phyloP scores from a whole-genome alignment of 2,113 vertebrate species.

The Xenopus laevis region DNA sequence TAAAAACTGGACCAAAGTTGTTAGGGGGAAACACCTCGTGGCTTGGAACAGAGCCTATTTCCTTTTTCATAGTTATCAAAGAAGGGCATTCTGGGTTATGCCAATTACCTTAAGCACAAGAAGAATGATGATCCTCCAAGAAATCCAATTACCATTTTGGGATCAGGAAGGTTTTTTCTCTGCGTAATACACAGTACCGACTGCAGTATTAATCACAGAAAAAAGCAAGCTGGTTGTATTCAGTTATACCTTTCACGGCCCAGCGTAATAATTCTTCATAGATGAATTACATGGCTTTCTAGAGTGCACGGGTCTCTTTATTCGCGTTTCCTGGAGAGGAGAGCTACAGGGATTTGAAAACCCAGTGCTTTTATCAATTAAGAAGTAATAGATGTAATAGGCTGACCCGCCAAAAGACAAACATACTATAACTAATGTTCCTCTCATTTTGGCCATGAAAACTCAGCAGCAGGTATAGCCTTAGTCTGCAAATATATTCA shows the following conservation, averaged over 20 bases:
- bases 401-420: neutral
- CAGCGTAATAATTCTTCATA: neutral
- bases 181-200: neutral
- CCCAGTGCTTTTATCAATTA: neutral
- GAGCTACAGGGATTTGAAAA: neutral
- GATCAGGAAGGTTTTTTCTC: conserved; percentile 3
- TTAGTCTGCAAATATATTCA: neutral
- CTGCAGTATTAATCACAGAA: conserved; percentile 1
- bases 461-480: neutral
- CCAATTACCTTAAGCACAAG: conserved; percentile 1
- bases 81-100: conserved; percentile 3
- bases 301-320: neutral
- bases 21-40: neutral
- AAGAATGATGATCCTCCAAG: neutral
- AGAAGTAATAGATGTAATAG: neutral
- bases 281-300: neutral
- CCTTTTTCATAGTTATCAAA: neutral
- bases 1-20: neutral
- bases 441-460: too few relatives aligned
- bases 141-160: conserved; percentile 5
- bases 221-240: neutral
- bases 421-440: neutral
- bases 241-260: neutral
- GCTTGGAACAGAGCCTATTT: neutral
- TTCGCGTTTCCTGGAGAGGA: neutral